Evolutionary conservation across 2,797 vertebrate genomes (phyloP).

Genomic region (Limosa lapponica): DNA sequence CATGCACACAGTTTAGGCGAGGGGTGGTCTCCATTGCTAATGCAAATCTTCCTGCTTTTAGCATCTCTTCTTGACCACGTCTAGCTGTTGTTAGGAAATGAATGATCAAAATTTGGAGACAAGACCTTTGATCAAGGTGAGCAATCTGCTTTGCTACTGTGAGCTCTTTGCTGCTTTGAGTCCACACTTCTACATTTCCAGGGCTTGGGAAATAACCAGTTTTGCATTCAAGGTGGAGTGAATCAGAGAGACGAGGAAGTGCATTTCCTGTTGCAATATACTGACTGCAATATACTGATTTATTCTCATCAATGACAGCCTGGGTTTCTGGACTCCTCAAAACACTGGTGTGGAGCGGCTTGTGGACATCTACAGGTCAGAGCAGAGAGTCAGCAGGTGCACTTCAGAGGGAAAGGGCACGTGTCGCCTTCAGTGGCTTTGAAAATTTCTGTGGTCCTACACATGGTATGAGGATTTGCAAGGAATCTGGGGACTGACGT

Average conservation of each 20-base stretch:
- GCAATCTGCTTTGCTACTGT: background rate
- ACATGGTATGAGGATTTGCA: background rate
- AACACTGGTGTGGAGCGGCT: background rate
- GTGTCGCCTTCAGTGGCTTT: background rate
- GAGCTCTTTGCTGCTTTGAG: background rate
- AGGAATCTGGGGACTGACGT: background rate
- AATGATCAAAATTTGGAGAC: background rate
- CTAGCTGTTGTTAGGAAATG: background rate
- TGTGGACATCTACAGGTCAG: background rate
- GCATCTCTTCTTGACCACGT: background rate
- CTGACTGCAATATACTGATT: background rate
- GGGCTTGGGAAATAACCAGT: background rate
- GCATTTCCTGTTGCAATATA: background rate
- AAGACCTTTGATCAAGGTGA: background rate
- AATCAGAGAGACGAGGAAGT: background rate
- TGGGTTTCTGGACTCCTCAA: background rate
- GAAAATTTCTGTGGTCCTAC: background rate
- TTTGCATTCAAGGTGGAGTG: background rate
- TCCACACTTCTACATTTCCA: background rate
- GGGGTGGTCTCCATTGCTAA: background rate
- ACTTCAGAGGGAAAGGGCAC: background rate
- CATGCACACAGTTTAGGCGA: background rate
- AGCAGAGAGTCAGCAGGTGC: fast-evolving
- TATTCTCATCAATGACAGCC: background rate
- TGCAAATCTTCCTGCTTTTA: background rate